Conservation (phyloP, 2,797 vertebrate genomes). For the Pterois miles region DNA sequence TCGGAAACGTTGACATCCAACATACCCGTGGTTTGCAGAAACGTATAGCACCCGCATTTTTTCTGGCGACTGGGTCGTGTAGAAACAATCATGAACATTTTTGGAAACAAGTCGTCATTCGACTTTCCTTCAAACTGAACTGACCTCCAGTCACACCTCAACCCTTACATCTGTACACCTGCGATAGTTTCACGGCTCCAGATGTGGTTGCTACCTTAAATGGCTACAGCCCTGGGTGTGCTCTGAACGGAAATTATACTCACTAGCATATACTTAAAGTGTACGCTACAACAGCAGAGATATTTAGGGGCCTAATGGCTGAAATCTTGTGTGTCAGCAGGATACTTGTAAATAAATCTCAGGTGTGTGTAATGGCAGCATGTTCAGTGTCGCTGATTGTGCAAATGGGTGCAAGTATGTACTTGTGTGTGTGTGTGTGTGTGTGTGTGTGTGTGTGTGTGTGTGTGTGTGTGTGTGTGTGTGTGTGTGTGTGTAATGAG, state of each 20-base stretch:
- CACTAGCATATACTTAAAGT: not conserved
- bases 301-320: not conserved
- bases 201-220: constrained; percentile 16
- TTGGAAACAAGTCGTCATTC: not conserved
- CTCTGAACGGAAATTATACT: not conserved
- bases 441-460: no score
- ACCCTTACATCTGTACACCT: not conserved
- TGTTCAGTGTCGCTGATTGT: constrained; percentile 36
- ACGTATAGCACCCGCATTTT: not conserved
- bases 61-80: not conserved
- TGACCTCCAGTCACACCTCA: not conserved
- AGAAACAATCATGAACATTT: not conserved
- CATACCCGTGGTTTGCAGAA: not conserved
- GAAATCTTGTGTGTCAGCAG: not conserved
- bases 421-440: not conserved
- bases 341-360: not conserved
- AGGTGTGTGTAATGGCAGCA: constrained; percentile 12
- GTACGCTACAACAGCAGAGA: not conserved
- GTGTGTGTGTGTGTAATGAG: not conserved
- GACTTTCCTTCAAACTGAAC: not conserved
- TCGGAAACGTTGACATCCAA: not conserved
- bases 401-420: constrained; percentile 42
- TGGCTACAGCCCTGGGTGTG: constrained; percentile 3
- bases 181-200: not conserved
- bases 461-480: no score